Conservation (phyloP, 2,797 vertebrate species). For the Emydoidea blandingii region DNA sequence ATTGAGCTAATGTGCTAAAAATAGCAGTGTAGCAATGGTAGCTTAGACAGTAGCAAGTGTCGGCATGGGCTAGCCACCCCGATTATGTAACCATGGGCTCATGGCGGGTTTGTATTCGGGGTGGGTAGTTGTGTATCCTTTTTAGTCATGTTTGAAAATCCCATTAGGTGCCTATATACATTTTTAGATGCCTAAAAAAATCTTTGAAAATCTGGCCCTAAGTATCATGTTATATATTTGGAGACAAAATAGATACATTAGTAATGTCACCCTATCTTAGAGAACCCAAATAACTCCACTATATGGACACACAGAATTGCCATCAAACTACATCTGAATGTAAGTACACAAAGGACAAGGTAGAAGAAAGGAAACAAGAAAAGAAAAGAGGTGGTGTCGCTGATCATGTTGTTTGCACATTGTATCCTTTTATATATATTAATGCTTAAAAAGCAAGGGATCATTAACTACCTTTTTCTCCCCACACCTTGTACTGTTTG, state of each 20-base stretch:
- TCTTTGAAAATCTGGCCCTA: not conserved
- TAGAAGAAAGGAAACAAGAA: not conserved
- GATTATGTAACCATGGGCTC: too few relatives aligned
- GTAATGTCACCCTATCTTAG: not conserved
- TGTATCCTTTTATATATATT: not conserved
- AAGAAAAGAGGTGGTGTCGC: rapidly evolving
- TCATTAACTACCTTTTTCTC: constrained; percentile 18
- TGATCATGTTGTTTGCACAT: not conserved
- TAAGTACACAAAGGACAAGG: not conserved
- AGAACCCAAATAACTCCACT: not conserved
- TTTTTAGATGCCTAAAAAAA: not conserved
- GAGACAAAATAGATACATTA: too few relatives aligned
- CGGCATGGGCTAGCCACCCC: too few relatives aligned
- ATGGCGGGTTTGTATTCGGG: too few relatives aligned
- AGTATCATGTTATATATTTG: not conserved
- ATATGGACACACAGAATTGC: not conserved
- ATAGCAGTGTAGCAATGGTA: too few relatives aligned
- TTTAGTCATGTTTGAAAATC: not conserved
- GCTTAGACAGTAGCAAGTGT: too few relatives aligned
- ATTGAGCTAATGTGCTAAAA: too few relatives aligned
- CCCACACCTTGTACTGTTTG: not conserved
- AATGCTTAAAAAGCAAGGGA: constrained; percentile 4
- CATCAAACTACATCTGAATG: not conserved
- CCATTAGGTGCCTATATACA: not conserved
- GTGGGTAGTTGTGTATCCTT: not conserved